A percentile compares a stretch with the other conserved stretches of the same genome.
Evolutionary conservation across 2,888 invertebrate species (phyloP).

Genomic region (Cheilosia urbana): DNA sequence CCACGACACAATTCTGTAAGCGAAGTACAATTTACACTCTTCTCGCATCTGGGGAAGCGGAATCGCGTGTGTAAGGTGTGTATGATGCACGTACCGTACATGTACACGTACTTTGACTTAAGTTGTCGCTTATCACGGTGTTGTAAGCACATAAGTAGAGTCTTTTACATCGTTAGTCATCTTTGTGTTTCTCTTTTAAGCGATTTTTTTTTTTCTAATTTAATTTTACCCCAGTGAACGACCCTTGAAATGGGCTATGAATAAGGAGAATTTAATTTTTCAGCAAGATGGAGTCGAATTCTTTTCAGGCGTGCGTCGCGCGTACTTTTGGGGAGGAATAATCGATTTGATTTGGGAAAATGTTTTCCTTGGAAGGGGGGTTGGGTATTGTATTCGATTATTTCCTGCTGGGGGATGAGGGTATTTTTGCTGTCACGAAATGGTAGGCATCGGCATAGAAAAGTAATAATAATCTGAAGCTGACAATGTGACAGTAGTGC

Average conservation of each 20-base stretch:
- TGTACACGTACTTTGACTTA: slow-evolving; percentile 65
- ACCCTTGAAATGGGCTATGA: slow-evolving; percentile 71
- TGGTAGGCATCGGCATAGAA: slow-evolving; percentile 30
- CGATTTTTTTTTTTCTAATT: slow-evolving; percentile 53
- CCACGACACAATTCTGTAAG: not conserved
- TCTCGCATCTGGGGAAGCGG: slow-evolving; percentile 48
- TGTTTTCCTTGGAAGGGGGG: not conserved
- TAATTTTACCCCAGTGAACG: slow-evolving; percentile 58
- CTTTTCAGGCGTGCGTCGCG: not conserved
- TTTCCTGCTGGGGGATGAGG: slow-evolving; percentile 15
- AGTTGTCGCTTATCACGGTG: slow-evolving; percentile 75
- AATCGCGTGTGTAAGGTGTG: slow-evolving; percentile 25
- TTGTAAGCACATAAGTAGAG: slow-evolving; percentile 72
- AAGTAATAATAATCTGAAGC: not conserved
- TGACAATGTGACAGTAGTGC: not conserved
- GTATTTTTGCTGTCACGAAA: slow-evolving; percentile 5
- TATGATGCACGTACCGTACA: slow-evolving; percentile 40
- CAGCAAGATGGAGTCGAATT: slow-evolving; percentile 46
- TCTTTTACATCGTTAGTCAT: slow-evolving; percentile 73
- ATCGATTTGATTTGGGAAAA: slow-evolving; percentile 53
- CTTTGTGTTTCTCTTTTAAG: slow-evolving; percentile 50
- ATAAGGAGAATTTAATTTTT: slow-evolving; percentile 73
- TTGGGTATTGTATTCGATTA: slow-evolving; percentile 29
- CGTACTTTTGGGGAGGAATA: slow-evolving; percentile 28
- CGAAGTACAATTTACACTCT: slow-evolving; percentile 60